phyloP scores from a whole-genome alignment of 2,113 vertebrate genomes.

The Mastomys natalensis region DNA sequence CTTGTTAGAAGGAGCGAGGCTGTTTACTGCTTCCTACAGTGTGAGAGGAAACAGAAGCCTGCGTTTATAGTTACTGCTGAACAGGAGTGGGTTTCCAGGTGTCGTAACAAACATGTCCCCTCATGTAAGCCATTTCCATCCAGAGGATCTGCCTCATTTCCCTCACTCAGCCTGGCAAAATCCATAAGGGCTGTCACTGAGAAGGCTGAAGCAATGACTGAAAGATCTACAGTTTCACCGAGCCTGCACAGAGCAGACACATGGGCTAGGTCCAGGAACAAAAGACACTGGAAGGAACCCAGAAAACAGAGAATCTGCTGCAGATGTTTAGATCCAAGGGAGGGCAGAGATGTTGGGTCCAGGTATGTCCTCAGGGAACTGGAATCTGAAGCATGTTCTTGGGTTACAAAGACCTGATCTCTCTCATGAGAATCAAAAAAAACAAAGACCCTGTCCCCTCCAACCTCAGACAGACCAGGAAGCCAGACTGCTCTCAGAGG shows the following conservation, averaged over 20 bases:
- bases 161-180: neutral
- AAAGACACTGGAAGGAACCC: neutral
- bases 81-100: neutral
- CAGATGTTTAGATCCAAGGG: fast-evolving
- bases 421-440: neutral
- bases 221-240: fast-evolving
- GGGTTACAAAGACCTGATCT: neutral
- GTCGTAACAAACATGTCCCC: neutral
- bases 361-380: too few species aligned
- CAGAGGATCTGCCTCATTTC: too few species aligned
- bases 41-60: neutral
- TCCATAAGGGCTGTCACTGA: neutral
- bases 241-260: neutral
- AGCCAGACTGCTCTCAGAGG: too few species aligned
- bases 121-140: too few species aligned
- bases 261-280: neutral
- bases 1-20: fast-evolving
- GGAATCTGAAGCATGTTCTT: neutral
- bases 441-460: neutral
- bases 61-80: neutral
- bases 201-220: neutral
- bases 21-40: neutral
- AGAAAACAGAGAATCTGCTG: too few species aligned
- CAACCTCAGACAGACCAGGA: neutral
- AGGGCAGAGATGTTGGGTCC: neutral